phyloP scores from a whole-genome alignment of 2,113 vertebrate species.

The Desmodus rotundus region DNA sequence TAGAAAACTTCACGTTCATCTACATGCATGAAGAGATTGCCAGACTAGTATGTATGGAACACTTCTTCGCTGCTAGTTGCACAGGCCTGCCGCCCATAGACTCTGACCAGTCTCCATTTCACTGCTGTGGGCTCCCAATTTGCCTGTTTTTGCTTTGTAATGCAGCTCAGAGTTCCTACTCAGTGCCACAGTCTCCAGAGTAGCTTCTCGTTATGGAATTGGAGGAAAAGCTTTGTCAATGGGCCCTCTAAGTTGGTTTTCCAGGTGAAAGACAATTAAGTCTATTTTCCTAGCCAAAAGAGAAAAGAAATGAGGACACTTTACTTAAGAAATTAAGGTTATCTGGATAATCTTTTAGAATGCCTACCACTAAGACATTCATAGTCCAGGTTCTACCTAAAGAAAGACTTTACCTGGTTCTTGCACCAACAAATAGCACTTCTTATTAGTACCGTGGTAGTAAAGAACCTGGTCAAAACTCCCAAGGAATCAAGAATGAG shows the following conservation, averaged over 20 bases:
- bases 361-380: not conserved
- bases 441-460: not conserved
- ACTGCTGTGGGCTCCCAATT: not conserved
- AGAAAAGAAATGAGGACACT: not conserved
- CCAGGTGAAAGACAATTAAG: not conserved
- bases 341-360: not conserved
- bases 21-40: not conserved
- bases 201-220: not conserved
- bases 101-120: not conserved
- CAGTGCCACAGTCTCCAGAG: not conserved
- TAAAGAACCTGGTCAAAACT: not conserved
- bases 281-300: not conserved
- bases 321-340: not conserved
- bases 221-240: not conserved
- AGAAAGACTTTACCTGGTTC: not conserved
- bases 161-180: not conserved
- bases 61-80: not conserved
- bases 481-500: not conserved
- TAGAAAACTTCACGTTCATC: not conserved
- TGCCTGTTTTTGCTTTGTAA: not conserved
- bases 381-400: not conserved
- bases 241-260: not conserved
- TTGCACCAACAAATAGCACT: not conserved
- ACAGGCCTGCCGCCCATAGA: not conserved
- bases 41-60: not conserved